Conservation (phyloP, 2,888 invertebrate genomes). For the Morinoia aosen region DNA sequence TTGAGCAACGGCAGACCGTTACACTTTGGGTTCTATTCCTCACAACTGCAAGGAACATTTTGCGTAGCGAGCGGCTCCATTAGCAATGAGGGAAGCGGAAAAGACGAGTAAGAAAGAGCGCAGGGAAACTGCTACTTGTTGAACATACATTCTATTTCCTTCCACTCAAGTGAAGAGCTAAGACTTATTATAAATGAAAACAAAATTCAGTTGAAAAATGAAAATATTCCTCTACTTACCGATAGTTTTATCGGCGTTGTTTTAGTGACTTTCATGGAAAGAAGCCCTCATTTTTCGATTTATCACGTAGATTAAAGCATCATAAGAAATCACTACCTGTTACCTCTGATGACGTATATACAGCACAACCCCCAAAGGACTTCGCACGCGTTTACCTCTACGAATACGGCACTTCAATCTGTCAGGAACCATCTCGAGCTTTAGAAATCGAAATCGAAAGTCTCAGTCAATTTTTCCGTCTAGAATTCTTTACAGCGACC, state of each 20-base stretch:
- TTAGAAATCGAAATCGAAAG: background rate
- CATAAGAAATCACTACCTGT: background rate
- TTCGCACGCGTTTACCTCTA: background rate
- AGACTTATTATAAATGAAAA: no score
- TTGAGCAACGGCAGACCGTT: no score
- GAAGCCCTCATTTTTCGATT: background rate
- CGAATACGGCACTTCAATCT: background rate
- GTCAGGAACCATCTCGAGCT: background rate
- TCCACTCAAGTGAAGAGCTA: no score
- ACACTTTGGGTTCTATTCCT: no score
- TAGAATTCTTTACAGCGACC: background rate
- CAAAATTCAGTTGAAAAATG: no score
- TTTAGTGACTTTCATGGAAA: background rate
- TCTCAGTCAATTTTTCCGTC: background rate
- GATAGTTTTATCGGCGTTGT: background rate
- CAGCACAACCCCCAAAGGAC: background rate
- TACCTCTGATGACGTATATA: background rate
- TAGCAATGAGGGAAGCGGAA: no score
- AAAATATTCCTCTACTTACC: background rate
- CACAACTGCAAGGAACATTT: no score
- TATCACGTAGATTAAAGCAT: background rate
- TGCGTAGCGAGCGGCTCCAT: no score
- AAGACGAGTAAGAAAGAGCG: no score
- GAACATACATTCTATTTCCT: no score
- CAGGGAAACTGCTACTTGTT: no score